Evolutionary conservation across 2,888 invertebrate species (phyloP).

Genomic region (Orthosia cruda): DNA sequence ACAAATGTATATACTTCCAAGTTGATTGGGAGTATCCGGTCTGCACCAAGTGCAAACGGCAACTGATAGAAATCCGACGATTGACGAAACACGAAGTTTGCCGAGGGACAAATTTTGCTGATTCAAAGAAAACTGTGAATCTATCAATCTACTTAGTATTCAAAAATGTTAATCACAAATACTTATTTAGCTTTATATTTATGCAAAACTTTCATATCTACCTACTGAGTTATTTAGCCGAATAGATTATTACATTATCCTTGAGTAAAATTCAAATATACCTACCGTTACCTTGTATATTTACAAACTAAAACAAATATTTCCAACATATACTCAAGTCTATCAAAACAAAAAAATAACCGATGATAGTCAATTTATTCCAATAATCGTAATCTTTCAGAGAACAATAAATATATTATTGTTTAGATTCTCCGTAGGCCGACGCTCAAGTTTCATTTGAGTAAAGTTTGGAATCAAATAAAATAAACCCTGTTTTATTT

Average conservation of each 20-base stretch:
- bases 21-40: no score
- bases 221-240: not conserved
- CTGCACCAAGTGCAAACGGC: no score
- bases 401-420: conserved; percentile 43
- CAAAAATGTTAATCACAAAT: no score
- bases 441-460: conserved; percentile 37
- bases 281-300: not conserved
- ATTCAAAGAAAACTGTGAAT: no score
- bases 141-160: no score
- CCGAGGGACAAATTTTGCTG: no score
- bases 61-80: no score
- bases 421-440: conserved; percentile 23
- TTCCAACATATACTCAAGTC: not conserved
- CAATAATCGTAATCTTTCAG: conserved; percentile 27
- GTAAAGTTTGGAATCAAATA: conserved; percentile 39
- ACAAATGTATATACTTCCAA: no score
- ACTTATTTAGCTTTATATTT: no score
- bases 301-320: not conserved
- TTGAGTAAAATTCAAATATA: not conserved
- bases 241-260: not conserved
- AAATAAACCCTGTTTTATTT: conserved; percentile 25
- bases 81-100: no score
- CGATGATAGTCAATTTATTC: conserved; percentile 26
- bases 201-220: no score
- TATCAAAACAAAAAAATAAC: conserved; percentile 15